Base-by-base conservation (phyloP, 1,140 invertebrate genomes). In the Drosophila repletoides region DNA sequence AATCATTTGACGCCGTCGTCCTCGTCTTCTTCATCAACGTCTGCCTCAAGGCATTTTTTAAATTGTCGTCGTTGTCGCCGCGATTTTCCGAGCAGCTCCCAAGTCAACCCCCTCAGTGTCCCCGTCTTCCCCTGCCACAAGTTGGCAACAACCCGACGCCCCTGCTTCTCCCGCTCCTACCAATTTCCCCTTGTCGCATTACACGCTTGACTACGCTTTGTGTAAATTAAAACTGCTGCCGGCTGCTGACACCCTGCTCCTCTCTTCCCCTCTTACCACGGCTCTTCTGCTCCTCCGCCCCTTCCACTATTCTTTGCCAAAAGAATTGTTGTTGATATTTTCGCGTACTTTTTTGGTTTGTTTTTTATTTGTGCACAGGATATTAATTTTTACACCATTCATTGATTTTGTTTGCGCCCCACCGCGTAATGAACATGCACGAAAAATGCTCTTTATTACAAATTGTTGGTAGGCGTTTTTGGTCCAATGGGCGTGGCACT, bases 351-450 rank as follows among this genome's bases (percentile, higher is more conserved):
- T 59, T 55, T 45, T 48, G 5, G 17, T n/a, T 56, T 66, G 48
- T 12, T 34, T 36, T 22, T 58, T 55, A 17, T 46, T 38, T 65
- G 14, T 29, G 31, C 55, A 55, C 87, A 89, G 88, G 88, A 89
- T 89, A 89, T 89, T 89, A 89, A 89, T 89, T 89, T 89, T 89
- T 89, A 89, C 88, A 89, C 77, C 88, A 89, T 89, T 89, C 88
- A 89, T 89, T 89, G 88, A 76, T 84, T 89, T 74, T 67, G 80
- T 72, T 72, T 65, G 80, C 68, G 58, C 65, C 52, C 45, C 52
- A 59, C 7, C 45, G 73, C 66, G 55, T 86, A 84, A 84, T 84
- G 80, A 84, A 84, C 61, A 80, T 45, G 38, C 61, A 68, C 60
- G 38, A 67, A 53, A 29, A 6, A 26, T 41, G 15, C 14, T 12